A percentile compares a stretch with the other conserved stretches of the same genome.
These are phyloP conservation scores for Acanthopagrus latus DNA, from an alignment of 2,797 vertebrate genomes.

Conservation along the genomic window DNA sequence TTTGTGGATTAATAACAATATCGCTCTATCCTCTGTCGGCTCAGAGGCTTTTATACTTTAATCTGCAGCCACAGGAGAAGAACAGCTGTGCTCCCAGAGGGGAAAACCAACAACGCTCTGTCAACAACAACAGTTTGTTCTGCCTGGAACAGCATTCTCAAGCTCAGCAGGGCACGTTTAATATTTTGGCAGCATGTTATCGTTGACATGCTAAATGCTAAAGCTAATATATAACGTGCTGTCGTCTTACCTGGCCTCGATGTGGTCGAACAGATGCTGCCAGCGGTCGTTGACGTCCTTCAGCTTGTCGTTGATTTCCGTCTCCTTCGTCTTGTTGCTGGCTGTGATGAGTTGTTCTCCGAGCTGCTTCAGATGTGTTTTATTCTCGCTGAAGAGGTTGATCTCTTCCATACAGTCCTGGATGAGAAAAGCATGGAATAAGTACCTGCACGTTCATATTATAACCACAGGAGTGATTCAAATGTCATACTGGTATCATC, in stretches of 20 bases:
- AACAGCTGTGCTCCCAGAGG: constrained; percentile 33
- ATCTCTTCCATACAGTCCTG: constrained; percentile 98
- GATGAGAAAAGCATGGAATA: background rate
- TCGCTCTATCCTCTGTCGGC: constrained; percentile 30
- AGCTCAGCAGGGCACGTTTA: background rate
- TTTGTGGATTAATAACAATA: constrained; percentile 65
- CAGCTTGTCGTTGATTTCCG: constrained; percentile 93
- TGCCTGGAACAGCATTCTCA: background rate
- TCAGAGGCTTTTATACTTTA: constrained; percentile 39
- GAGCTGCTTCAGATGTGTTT: constrained; percentile 91
- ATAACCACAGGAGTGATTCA: background rate
- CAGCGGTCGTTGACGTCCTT: constrained; percentile 92
- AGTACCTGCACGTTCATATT: background rate
- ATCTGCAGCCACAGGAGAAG: constrained; percentile 48
- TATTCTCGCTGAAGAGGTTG: constrained; percentile 93
- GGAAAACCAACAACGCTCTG: background rate
- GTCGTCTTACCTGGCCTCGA: constrained; percentile 88
- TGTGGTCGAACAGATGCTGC: constrained; percentile 96
- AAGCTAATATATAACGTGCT: background rate
- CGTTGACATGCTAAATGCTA: background rate
- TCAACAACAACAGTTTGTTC: background rate
- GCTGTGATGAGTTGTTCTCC: constrained; percentile 92
- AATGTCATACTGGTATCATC: too few relatives aligned
- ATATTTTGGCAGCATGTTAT: background rate
- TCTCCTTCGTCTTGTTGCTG: constrained; percentile 89